A percentile compares a stretch with the other conserved stretches of the same genome.
phyloP scores from a whole-genome alignment of 2,888 invertebrate species.

The Himalopsyche anomala region DNA sequence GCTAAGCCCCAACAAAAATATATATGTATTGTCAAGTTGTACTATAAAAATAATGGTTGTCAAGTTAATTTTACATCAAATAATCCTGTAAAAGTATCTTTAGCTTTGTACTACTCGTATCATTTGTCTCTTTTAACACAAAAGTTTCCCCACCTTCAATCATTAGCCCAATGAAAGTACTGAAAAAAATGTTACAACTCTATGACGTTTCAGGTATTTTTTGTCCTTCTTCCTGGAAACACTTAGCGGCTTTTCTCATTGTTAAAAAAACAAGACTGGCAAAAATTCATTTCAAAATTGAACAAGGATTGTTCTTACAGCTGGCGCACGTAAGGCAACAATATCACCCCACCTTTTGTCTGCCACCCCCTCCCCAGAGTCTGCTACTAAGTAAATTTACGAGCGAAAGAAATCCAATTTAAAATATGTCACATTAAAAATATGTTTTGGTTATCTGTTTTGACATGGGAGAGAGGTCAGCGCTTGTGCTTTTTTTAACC shows the following conservation, averaged over 20 bases:
- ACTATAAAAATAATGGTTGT: too few relatives aligned
- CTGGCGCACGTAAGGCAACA: neutral
- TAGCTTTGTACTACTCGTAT: too few relatives aligned
- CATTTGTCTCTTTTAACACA: too few relatives aligned
- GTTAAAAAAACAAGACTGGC: neutral
- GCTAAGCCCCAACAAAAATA: too few relatives aligned
- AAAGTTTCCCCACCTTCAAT: too few relatives aligned
- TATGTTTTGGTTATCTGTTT: conserved; percentile 49
- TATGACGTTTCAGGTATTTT: neutral
- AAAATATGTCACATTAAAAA: conserved; percentile 60
- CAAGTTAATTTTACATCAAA: too few relatives aligned
- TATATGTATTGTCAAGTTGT: too few relatives aligned
- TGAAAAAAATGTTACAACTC: too few relatives aligned
- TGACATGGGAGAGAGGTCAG: conserved; percentile 15
- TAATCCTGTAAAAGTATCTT: too few relatives aligned
- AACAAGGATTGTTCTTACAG: conserved; percentile 3
- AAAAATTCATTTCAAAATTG: neutral
- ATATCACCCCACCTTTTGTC: neutral
- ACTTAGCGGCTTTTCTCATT: neutral
- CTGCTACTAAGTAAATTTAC: conserved; percentile 51
- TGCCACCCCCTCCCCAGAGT: neutral
- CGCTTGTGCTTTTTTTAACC: conserved; percentile 46
- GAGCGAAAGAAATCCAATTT: conserved; percentile 61
- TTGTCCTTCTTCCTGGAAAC: neutral
- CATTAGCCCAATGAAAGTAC: too few relatives aligned